These are phyloP conservation scores for Calcarius ornatus DNA, from an alignment of 2,113 vertebrate genomes.

Conservation along the genomic window DNA sequence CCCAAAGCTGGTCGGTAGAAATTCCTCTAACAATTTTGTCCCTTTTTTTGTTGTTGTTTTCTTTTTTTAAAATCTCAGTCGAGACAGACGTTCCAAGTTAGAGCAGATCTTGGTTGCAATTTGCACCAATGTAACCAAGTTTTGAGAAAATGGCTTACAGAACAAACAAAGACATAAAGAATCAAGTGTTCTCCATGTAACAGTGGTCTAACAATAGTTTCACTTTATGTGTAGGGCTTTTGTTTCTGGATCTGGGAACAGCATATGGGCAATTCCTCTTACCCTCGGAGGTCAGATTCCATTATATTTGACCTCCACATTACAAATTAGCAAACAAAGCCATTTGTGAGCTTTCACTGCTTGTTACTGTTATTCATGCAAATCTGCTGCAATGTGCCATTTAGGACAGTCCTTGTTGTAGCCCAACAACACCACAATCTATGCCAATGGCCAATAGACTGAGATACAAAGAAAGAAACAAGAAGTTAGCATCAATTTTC, in stretches of 20 bases:
- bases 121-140: slow-evolving; percentile 43
- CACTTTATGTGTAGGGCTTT: slow-evolving; percentile 45
- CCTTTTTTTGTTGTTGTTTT: background rate
- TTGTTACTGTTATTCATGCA: slow-evolving; percentile 43
- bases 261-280: slow-evolving; percentile 58
- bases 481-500: background rate
- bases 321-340: slow-evolving; percentile 62
- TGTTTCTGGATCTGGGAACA: slow-evolving; percentile 62
- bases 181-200: slow-evolving; percentile 30
- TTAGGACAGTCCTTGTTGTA: slow-evolving; percentile 17
- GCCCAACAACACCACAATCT: background rate
- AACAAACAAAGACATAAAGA: slow-evolving; percentile 67
- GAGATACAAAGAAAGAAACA: background rate
- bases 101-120: background rate
- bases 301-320: slow-evolving; percentile 48
- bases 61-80: background rate
- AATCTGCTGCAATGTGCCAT: slow-evolving; percentile 9
- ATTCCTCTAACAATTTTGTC: background rate
- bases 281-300: slow-evolving; percentile 64
- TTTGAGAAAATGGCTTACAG: slow-evolving; percentile 56
- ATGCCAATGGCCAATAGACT: background rate
- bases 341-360: slow-evolving; percentile 44
- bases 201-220: slow-evolving; percentile 45
- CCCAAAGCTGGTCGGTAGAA: background rate
- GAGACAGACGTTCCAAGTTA: background rate